A percentile compares a stretch with the other conserved stretches of the same genome.
Conservation (phyloP, 2,797 vertebrate species). For the Taeniopygia guttata region DNA sequence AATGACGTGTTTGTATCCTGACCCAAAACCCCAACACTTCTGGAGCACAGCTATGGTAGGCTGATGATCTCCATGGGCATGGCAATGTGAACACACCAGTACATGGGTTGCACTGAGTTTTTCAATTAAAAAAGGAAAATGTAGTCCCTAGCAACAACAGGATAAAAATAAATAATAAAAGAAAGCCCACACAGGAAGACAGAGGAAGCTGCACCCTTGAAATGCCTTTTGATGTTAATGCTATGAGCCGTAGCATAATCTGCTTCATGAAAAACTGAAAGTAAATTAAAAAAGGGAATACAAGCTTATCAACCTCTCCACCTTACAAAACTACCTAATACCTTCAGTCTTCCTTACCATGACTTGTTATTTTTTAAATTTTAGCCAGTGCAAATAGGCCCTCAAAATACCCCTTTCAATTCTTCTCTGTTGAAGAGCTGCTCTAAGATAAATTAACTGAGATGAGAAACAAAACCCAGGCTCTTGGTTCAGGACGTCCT, state of each 20-base stretch:
- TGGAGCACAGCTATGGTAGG: background rate
- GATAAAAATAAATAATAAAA: background rate
- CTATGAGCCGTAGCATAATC: background rate
- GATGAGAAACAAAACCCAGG: constrained; percentile 49
- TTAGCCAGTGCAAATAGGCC: background rate
- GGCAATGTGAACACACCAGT: background rate
- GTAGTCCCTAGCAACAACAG: constrained; percentile 5
- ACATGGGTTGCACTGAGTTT: background rate
- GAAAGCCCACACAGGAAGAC: background rate
- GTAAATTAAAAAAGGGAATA: constrained; percentile 3
- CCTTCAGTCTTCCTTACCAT: background rate
- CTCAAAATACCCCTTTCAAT: constrained; percentile 42
- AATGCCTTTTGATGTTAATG: constrained; percentile 44
- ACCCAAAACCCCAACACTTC: background rate
- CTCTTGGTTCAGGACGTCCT: constrained; percentile 5
- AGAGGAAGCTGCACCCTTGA: constrained; percentile 16
- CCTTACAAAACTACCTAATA: background rate
- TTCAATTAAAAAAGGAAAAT: background rate
- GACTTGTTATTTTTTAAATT: background rate
- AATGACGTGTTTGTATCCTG: background rate
- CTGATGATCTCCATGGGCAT: background rate
- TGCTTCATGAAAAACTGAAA: background rate
- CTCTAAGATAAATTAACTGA: constrained; percentile 65
- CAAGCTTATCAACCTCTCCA: background rate
- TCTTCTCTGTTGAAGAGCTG: constrained; percentile 29